phyloP scores from a whole-genome alignment of 2,888 invertebrate genomes.

The Thysanoteuthis rhombus region DNA sequence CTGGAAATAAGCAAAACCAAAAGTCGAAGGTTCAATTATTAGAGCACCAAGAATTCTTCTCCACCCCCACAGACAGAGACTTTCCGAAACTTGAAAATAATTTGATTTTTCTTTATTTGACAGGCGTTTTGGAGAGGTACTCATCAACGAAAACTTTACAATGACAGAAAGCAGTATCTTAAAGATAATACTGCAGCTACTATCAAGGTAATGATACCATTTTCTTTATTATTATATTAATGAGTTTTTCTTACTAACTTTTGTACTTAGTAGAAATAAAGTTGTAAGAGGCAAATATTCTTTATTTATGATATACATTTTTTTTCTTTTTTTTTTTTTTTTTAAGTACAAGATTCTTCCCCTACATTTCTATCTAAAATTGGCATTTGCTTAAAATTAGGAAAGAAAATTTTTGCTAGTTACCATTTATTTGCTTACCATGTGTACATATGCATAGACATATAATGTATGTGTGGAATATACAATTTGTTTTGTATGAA shows the following conservation, averaged over 20 bases:
- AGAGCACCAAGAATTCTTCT: neutral
- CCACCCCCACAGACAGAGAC: too few relatives aligned
- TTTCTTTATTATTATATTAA: too few relatives aligned
- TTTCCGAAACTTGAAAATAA: neutral
- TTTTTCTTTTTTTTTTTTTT: too few relatives aligned
- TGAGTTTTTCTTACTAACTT: too few relatives aligned
- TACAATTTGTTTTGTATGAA: too few relatives aligned
- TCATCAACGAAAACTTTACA: conserved; percentile 66
- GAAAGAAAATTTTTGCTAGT: neutral
- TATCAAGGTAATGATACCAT: conserved; percentile 52
- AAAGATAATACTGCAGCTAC: conserved; percentile 49
- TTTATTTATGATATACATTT: too few relatives aligned
- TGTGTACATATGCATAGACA: neutral
- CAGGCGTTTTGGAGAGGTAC: conserved; percentile 76
- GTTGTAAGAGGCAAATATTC: too few relatives aligned
- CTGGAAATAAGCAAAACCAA: too few relatives aligned
- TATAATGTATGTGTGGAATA: neutral
- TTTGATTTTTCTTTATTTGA: neutral
- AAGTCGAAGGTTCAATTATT: neutral
- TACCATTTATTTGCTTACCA: too few relatives aligned
- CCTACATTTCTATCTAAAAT: too few relatives aligned
- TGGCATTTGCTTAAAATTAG: neutral
- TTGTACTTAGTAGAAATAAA: too few relatives aligned
- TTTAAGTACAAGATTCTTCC: too few relatives aligned
- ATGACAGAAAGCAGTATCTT: conserved; percentile 51